Evolutionary conservation across 1,140 invertebrate species (phyloP), one percentile per base, ranked within the genome.

Genomic region (Acromyrmex echinatior): DNA sequence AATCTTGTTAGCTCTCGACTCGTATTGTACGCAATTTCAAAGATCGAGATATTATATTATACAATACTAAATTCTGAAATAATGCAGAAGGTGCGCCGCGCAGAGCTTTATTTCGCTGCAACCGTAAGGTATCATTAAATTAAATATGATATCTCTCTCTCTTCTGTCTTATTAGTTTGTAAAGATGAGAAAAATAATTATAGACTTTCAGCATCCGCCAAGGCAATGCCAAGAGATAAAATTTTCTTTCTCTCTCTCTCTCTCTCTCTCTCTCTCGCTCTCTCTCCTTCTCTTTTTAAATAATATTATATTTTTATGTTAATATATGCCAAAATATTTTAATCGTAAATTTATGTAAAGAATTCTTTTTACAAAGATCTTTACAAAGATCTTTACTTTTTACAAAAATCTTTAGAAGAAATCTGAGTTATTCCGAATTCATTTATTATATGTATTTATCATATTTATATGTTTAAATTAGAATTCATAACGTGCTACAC

Each of bases 31-130:
- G 68, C 79, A 60, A 90, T 90, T 87, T 71, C 51, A 66, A 65
- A 78, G 77, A 58, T n/a, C 76, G 45, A 86, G 73, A 86, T 90
- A 51, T 70, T 70, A 86, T 90, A 51, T 70, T 70, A 45, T 45
- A 49, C 66, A 90, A 90, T 78, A 73, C 63, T 68, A 73, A 84
- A 89, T 87, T 87, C 79, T 58, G 71, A 89, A 90, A 78, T 66
- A 87, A 80, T 39, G 12, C 53, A 31, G 62, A 53, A 68, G 66
- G 77, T 60, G 56, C 73, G 65, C 65, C 80, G 12, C 35, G 35
- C 25, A 70, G 7, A 35, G 16, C 39, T 7, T 73, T n/a, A 73
- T 31, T 80, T 53, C 14, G 14, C 12, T n/a, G 39, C 21, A 18
- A 80, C 7, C 18, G 39, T 21, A 18, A 80, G 21, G 16, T 70